Conservation (phyloP, 2,797 vertebrate species). For the Loris lydekkerianus region DNA sequence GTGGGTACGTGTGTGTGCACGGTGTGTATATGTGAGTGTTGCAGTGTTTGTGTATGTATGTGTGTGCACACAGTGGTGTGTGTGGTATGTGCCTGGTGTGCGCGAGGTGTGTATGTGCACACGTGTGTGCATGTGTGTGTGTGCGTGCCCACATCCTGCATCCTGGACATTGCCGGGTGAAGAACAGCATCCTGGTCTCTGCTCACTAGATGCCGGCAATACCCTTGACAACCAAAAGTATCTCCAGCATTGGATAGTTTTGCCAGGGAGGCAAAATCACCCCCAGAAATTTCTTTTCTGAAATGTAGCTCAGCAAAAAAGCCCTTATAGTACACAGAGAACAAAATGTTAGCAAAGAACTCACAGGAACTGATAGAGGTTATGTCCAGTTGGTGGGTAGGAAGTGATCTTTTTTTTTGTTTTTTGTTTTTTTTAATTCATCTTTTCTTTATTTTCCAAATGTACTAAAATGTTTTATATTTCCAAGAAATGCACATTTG, state of each 20-base stretch:
- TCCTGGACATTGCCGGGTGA: no score
- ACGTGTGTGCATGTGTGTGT: no score
- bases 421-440: neutral
- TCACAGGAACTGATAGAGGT: neutral
- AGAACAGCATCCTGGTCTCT: neutral
- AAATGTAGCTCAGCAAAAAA: neutral
- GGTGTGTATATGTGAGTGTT: no score
- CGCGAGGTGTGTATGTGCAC: no score
- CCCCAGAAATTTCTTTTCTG: neutral
- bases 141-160: no score
- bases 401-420: neutral
- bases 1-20: no score
- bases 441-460: neutral
- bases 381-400: neutral
- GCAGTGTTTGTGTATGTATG: no score
- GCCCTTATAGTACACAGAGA: neutral
- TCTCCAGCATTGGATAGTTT: neutral
- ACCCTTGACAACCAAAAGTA: neutral
- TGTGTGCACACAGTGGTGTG: no score
- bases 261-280: neutral
- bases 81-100: no score
- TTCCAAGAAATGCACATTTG: neutral
- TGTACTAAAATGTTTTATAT: neutral
- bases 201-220: neutral
- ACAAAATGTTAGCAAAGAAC: neutral